phyloP scores from a whole-genome alignment of 2,888 invertebrate species.

The Stenolophus ochropezus region DNA sequence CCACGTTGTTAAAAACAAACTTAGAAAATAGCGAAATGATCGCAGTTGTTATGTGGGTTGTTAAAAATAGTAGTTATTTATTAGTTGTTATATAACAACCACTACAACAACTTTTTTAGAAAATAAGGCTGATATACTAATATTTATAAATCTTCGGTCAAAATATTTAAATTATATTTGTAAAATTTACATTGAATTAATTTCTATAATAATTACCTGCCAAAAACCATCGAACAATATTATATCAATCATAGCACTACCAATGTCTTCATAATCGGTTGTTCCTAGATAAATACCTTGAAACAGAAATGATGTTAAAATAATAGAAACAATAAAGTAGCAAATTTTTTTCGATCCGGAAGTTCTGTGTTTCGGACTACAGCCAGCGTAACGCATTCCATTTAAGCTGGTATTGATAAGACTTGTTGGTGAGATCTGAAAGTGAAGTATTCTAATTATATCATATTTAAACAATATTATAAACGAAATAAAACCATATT shows the following conservation, averaged over 20 bases:
- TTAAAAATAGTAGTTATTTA: no score
- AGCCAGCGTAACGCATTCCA: neutral
- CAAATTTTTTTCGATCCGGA: neutral
- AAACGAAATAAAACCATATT: no score
- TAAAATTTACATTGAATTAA: neutral
- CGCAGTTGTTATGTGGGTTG: no score
- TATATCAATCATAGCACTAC: conserved; percentile 19
- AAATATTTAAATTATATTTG: no score
- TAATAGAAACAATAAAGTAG: neutral
- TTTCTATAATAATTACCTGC: neutral
- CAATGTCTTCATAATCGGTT: neutral
- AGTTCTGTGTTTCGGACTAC: conserved; percentile 10
- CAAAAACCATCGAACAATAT: conserved; percentile 17
- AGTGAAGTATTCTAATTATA: neutral
- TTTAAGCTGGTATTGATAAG: neutral
- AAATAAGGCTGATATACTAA: no score
- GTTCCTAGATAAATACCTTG: conserved; percentile 7
- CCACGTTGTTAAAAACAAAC: no score
- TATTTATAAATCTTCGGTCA: no score
- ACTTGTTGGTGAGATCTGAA: neutral
- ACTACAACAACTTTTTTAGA: no score
- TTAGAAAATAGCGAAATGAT: no score
- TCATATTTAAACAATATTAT: neutral
- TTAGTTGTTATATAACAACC: no score
- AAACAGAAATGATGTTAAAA: conserved; percentile 1